Base-by-base conservation (phyloP, 2,113 vertebrate genomes). In the Mobula hypostoma region DNA sequence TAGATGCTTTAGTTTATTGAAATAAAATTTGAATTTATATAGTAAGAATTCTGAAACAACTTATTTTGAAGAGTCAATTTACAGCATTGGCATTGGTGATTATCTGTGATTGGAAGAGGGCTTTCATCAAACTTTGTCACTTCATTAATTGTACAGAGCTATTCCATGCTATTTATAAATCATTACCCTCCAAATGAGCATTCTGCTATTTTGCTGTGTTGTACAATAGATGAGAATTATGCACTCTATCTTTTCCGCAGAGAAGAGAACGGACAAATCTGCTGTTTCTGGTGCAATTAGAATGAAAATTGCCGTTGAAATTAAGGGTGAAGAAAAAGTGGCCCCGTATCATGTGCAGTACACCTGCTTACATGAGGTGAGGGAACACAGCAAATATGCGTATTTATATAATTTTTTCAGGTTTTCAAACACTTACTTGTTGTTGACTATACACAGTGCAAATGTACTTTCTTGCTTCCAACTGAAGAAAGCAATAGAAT, bases 291-390 rank as follows among this genome's bases (percentile, higher is more conserved):
- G 94, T 36, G 94, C 94, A 24, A 94, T 94, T 66, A 77, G 94
- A 80, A 77, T 94, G 77, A 94, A 94, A 94, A 94, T 94, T 58
- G 58, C 56, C 7, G 94, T 94, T 61, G 94, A 94, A 94, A 94
- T 94, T 78, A 94, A 94, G 80, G 94, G 94, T 14, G 94, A 94
- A 80, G 94, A 94, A 3, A 94, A 94, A 94, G 98, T 99, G 94
- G 98, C 98, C 94, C 98, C 99, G 0, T 99, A 99, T 94, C 99
- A 99, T 0, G 95, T 99, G 95, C 99, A 99, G 91, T 99, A 99
- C 94, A 99, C 99, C n/a, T 99, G 98, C 96, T 97, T 99, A 94
- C 99, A 99, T 40, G 99, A 99, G 98, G 98, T 99, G 96, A 95
- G 94, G 36, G 7, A 93, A n/a, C n/a, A 68, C 1, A 24, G 8